Percentiles rank a stretch among this genome's conserved stretches.
Conservation (phyloP, 2,113 vertebrate species). For the Spheniscus mendiculus region DNA sequence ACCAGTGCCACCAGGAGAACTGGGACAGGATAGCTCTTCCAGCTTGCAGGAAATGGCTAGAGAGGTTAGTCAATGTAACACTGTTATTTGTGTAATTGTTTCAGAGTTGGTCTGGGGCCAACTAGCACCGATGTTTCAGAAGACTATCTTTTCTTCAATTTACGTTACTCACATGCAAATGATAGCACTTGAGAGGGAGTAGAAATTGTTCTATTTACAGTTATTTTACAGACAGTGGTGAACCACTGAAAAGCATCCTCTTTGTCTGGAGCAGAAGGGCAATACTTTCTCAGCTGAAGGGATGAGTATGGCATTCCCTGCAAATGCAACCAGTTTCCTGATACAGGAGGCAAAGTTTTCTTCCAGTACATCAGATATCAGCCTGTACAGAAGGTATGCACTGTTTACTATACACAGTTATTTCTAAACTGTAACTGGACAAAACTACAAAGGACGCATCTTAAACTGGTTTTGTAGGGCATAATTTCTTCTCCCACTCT, state of each 20-base stretch:
- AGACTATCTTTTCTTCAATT: neutral
- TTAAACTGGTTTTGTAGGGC: conserved; percentile 53
- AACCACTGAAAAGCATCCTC: neutral
- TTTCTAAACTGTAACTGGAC: conserved; percentile 24
- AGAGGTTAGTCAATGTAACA: neutral
- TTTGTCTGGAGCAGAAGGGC: neutral
- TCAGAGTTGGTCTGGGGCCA: neutral
- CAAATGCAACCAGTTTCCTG: conserved; percentile 1
- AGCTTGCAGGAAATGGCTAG: neutral
- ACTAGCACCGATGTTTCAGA: rapidly evolving
- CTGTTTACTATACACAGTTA: conserved; percentile 67
- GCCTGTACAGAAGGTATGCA: conserved; percentile 27
- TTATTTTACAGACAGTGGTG: neutral
- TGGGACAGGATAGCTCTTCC: neutral
- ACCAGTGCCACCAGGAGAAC: neutral
- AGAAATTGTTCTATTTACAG: neutral
- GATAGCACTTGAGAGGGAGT: neutral
- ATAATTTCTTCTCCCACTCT: neutral
- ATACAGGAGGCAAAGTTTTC: conserved; percentile 14
- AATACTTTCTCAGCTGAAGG: neutral
- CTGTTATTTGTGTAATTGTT: neutral
- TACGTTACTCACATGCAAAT: neutral
- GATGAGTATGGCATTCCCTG: neutral
- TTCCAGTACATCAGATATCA: conserved; percentile 19
- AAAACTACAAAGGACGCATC: conserved; percentile 40